phyloP scores from a whole-genome alignment of 2,113 vertebrate species.

The Aspiorhynchus laticeps region DNA sequence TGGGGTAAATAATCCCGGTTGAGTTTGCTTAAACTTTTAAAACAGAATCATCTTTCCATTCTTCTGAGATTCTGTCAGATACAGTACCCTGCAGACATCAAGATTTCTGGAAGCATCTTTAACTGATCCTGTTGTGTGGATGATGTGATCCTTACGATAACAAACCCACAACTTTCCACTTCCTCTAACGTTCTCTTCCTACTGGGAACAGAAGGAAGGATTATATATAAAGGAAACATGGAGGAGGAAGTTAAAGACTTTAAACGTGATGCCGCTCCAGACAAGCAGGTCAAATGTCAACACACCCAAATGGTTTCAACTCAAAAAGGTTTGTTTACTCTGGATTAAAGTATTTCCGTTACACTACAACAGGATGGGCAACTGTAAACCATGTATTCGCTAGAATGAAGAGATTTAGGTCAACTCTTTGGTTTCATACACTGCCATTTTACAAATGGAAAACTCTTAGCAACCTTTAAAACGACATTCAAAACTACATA shows the following conservation, averaged over 20 bases:
- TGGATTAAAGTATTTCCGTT: conserved; percentile 17
- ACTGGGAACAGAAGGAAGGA: conserved; percentile 11
- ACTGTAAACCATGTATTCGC: neutral
- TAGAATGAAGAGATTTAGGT: neutral
- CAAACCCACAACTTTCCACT: conserved; percentile 2
- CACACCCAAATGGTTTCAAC: neutral
- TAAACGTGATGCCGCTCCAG: neutral
- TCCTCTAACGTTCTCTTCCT: conserved; percentile 13
- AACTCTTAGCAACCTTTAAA: neutral
- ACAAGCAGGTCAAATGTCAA: neutral
- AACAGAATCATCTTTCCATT: neutral
- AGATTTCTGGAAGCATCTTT: conserved; percentile 6
- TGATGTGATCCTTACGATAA: neutral
- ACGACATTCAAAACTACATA: neutral
- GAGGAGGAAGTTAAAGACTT: neutral
- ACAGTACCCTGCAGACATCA: neutral
- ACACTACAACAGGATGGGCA: neutral
- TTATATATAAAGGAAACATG: conserved; percentile 7
- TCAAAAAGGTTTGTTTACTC: conserved; percentile 16
- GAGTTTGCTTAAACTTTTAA: neutral
- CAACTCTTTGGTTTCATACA: neutral
- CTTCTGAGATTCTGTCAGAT: neutral
- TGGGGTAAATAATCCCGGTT: neutral
- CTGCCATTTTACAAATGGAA: neutral
- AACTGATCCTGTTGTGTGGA: neutral